A percentile compares a stretch with the other conserved stretches of the same genome.
These are phyloP conservation scores for Tragulus kanchil DNA, from an alignment of 2,113 vertebrate species.

Conservation along the genomic window DNA sequence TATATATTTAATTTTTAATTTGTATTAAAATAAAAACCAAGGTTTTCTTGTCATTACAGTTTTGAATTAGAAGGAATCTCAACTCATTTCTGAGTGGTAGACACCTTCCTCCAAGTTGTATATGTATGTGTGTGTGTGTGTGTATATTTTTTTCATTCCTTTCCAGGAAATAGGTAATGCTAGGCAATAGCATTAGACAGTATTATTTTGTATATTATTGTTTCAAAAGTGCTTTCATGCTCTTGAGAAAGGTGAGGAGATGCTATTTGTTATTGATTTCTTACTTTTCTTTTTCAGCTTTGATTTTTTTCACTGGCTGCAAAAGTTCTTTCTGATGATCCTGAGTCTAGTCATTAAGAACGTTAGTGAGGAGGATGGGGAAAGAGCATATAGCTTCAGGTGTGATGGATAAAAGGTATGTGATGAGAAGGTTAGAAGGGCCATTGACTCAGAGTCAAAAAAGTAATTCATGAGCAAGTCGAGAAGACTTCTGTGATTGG, in stretches of 20 bases:
- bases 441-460: background rate
- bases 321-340: constrained; percentile 9
- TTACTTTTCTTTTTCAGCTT: background rate
- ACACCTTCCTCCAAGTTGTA: background rate
- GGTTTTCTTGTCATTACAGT: background rate
- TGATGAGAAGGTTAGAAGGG: background rate
- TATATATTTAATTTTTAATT: constrained; percentile 18
- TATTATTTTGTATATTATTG: background rate
- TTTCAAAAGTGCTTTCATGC: background rate
- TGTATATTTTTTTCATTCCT: background rate
- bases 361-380: background rate
- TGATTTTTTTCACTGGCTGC: constrained; percentile 34
- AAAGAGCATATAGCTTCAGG: background rate
- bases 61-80: constrained; percentile 29
- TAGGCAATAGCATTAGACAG: background rate
- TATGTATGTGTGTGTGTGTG: background rate
- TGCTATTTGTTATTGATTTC: background rate
- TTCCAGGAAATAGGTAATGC: background rate
- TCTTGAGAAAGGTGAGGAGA: background rate
- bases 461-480: background rate
- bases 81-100: background rate
- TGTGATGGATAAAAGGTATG: background rate
- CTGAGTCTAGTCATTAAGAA: background rate
- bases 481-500: background rate
- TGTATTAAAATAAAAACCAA: constrained; percentile 1